These are phyloP conservation scores for Mirza zaza DNA, from an alignment of 2,113 vertebrate genomes.

Conservation along the genomic window DNA sequence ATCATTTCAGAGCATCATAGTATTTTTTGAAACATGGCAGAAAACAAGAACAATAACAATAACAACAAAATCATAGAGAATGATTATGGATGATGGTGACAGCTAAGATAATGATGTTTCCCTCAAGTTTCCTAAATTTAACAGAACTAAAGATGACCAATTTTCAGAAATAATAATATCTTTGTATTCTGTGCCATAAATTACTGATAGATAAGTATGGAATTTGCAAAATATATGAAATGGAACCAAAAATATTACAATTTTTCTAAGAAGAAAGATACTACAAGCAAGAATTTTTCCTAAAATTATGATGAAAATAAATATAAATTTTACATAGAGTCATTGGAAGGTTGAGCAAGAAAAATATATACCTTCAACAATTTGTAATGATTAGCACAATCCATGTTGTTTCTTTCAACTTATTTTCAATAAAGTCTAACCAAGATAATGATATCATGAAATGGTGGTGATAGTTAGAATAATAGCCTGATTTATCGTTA, in stretches of 20 bases:
- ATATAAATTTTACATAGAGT: background rate
- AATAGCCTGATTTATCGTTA: background rate
- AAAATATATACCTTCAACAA: background rate
- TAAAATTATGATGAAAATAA: background rate
- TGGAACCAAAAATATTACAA: background rate
- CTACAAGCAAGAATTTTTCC: background rate
- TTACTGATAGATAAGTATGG: background rate
- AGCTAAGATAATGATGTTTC: background rate
- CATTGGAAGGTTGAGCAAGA: background rate
- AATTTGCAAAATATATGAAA: background rate
- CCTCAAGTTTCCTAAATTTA: background rate
- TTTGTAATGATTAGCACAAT: background rate
- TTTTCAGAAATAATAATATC: background rate
- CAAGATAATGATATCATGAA: background rate
- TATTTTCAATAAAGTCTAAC: background rate
- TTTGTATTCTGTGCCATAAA: background rate
- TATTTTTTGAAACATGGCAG: background rate
- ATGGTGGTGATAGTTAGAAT: background rate
- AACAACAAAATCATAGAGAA: background rate
- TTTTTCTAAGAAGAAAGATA: background rate
- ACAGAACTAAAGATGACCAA: background rate
- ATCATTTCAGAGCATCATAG: background rate
- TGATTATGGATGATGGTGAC: background rate
- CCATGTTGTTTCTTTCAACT: background rate
- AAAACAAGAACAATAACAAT: background rate